Base-by-base conservation (phyloP, 2,888 invertebrate genomes). In the Teinopalpus imperialis region DNA sequence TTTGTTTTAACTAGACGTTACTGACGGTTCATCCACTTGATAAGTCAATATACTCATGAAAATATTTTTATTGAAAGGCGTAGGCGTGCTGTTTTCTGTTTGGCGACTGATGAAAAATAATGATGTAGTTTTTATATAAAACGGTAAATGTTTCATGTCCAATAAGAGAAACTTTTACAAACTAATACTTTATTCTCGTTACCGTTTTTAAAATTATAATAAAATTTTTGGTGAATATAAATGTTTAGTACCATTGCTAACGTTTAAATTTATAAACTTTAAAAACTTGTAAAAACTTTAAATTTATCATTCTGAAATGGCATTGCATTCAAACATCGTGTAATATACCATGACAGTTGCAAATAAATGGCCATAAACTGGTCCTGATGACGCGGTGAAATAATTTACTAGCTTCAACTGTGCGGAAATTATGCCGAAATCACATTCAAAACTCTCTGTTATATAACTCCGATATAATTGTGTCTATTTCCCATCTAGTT, bases 401-500 rank as follows among this genome's bases (percentile, higher is more conserved):
- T 41, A 30, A 46, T 41, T 41, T 40, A 46, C 18, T 40, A 29
- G 24, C 24, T 9, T 3, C 12, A 8, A 18, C 16, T 20, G 16
- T 31, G 29, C 43, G 30, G 29, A 42, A 36, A 30, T 36, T n/a
- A 13, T 29, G 14, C 32, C 13, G 26, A 27, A 18, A 40, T 41
- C 13, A 18, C 23, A 16, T 26, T 27, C 10, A n/a, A 5, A 37
- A n/a, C 23, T 8, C 20, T 21, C 14, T 9, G 14, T 40, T 40
- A 6, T 40, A 13, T 43, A 47, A 31, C 29, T 5, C 37, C n/a
- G 31, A 42, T 35, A 39, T 44, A 31, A 43, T 47, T 42, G 44
- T 24, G 30, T 29, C 40, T 43, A 46, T 46, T 51, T 51, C 31
- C 31, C 37, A 32, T 40, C 41, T 46, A 18, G 49, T 51, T 50